Conservation (phyloP, 1,140 invertebrate species). For the Halictus rubicundus region DNA sequence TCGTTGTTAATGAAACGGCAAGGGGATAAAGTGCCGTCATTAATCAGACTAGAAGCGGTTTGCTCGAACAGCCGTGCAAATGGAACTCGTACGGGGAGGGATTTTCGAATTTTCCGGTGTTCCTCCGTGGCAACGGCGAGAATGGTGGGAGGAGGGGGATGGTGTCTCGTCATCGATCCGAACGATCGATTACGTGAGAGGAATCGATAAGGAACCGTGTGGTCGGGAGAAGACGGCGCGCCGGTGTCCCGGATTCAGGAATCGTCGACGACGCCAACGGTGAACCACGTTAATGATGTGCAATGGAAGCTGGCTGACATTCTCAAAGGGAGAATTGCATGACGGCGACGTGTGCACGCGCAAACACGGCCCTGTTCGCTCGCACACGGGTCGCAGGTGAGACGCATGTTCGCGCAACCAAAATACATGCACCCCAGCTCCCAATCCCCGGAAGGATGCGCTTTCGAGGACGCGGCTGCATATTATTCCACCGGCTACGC, state of each 20-base stretch:
- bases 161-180: not conserved
- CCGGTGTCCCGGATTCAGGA: not conserved
- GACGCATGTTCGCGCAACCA: not conserved
- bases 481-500: slow-evolving; percentile 36
- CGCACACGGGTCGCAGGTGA: not conserved
- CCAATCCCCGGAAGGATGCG: slow-evolving; percentile 38
- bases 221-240: too few species aligned
- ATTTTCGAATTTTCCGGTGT: too few species aligned
- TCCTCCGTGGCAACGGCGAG: too few species aligned
- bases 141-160: too few species aligned
- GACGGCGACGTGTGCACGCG: not conserved
- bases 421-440: slow-evolving; percentile 8
- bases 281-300: slow-evolving; percentile 30
- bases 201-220: not conserved
- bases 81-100: not conserved
- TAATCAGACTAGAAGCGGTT: not conserved
- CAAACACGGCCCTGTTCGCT: not conserved
- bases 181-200: not conserved
- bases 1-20: not conserved
- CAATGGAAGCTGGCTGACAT: slow-evolving; percentile 17
- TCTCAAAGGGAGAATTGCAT: slow-evolving; percentile 40
- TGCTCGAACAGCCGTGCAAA: not conserved
- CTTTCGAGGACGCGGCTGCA: not conserved
- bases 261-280: not conserved
- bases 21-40: not conserved